These are phyloP conservation scores for Colletes collaris DNA, from an alignment of 2,888 invertebrate genomes.

Conservation along the genomic window DNA sequence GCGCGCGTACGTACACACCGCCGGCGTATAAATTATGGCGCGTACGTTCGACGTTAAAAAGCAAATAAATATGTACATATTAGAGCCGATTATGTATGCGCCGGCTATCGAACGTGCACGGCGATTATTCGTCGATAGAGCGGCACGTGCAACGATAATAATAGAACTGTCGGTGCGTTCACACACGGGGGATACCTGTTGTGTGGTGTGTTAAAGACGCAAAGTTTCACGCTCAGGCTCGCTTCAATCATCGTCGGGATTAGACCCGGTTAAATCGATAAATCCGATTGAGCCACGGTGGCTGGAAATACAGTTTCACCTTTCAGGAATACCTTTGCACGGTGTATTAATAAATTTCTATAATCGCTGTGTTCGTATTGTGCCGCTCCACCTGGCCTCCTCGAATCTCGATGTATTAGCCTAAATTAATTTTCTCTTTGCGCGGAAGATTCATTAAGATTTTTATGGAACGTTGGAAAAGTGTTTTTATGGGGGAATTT, in stretches of 20 bases:
- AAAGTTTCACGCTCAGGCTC: conserved; percentile 57
- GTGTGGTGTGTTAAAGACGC: conserved; percentile 57
- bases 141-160: conserved; percentile 75
- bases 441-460: no score
- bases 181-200: conserved; percentile 69
- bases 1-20: background rate
- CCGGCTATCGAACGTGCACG: conserved; percentile 58
- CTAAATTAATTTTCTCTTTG: no score
- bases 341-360: conserved; percentile 3
- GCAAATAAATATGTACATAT: conserved; percentile 43
- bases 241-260: conserved; percentile 54
- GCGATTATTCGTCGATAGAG: conserved; percentile 66
- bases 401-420: no score
- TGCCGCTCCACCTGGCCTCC: no score
- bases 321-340: conserved; percentile 12
- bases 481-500: no score
- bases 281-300: conserved; percentile 35
- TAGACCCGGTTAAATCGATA: conserved; percentile 56
- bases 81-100: conserved; percentile 31
- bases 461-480: no score
- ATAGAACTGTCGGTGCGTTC: conserved; percentile 75
- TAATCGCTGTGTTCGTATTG: background rate
- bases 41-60: conserved; percentile 38
- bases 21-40: conserved; percentile 20
- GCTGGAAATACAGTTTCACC: conserved; percentile 15